Conservation (phyloP, 2,797 vertebrate species). For the Hemibagrus guttatus region DNA sequence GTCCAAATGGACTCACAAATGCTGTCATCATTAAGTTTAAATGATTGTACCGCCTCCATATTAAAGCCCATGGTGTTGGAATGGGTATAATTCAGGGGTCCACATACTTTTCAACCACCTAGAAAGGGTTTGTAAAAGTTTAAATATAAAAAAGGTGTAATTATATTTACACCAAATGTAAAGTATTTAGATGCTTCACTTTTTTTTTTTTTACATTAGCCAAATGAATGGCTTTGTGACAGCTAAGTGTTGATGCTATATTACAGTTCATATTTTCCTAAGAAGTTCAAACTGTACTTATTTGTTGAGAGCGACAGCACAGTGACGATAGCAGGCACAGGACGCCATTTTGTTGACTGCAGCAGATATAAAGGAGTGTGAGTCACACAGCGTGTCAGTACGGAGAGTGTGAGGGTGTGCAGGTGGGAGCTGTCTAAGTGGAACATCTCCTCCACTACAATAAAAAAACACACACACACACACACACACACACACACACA, state of each 20-base stretch:
- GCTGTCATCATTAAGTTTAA: no score
- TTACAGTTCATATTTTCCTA: neutral
- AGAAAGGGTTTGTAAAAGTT: neutral
- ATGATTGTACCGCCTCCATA: no score
- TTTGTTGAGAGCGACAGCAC: neutral
- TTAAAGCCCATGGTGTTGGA: no score
- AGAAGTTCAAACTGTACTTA: neutral
- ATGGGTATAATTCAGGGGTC: no score
- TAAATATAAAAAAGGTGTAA: neutral
- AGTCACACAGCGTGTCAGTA: slow-evolving; percentile 63
- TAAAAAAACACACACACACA: no score
- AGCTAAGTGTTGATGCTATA: neutral
- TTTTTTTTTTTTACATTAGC: no score
- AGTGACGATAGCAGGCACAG: slow-evolving; percentile 25
- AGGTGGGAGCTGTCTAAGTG: slow-evolving; percentile 66
- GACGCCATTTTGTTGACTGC: slow-evolving; percentile 62
- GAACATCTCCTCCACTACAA: slow-evolving; percentile 40
- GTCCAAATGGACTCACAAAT: no score
- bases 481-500: no score
- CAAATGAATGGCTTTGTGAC: neutral
- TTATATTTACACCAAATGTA: neutral
- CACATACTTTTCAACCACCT: no score
- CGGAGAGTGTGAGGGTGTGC: slow-evolving; percentile 65
- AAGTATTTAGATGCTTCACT: no score
- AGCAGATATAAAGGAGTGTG: slow-evolving; percentile 57